Evolutionary conservation across 2,888 invertebrate species (phyloP), one percentile per base, ranked within the genome.

Genomic region (Beris morrisii): DNA sequence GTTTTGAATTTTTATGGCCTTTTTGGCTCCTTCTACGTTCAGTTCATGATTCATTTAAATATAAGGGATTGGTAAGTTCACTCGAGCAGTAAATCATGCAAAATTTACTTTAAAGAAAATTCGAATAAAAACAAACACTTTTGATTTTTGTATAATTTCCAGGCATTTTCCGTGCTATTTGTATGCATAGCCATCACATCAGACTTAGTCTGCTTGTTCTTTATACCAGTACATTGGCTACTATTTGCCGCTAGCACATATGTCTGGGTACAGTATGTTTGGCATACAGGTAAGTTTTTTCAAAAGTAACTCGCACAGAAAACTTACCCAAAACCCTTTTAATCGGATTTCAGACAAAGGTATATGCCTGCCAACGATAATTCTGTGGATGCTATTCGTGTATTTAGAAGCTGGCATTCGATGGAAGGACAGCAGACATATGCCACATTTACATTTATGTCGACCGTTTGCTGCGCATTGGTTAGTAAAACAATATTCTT

Each of bases 1-100:
- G 98, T 77, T 96, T 98, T 85, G 98, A 98, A 86, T 96, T 97
- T 84, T 87, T 98, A 79, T 98, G 97, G 96, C 97, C 98, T 64
- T 95, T 97, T 83, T 97, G 97, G 93, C 88, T 98, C 76, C 87
- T 98, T 77, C 84, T 97, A 74, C 88, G 96, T 83, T 95, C 95
- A 80, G 92, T 97, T 75, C 94, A 96, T 83, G 97, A 97, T 83
- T 95, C 97, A 73, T 97, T 94, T 83, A 95, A 95, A 84, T 97
- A 95, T 84, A 97, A 97, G 86, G 97, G 97, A 82, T 85, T 97
- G 87, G 95, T 95, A 79, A 88, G 90, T 73, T 28, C 6, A 31
- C 4, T 9, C 15, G 30, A n/a, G 22, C 22, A 22, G 22, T 22
- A 22, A 22, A 22, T 22, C 22, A 3, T 1, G 22, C 22, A 22